Percentiles rank a stretch among this genome's conserved stretches.
Conservation (phyloP, 2,113 vertebrate genomes). For the Sphyrna mokarran region DNA sequence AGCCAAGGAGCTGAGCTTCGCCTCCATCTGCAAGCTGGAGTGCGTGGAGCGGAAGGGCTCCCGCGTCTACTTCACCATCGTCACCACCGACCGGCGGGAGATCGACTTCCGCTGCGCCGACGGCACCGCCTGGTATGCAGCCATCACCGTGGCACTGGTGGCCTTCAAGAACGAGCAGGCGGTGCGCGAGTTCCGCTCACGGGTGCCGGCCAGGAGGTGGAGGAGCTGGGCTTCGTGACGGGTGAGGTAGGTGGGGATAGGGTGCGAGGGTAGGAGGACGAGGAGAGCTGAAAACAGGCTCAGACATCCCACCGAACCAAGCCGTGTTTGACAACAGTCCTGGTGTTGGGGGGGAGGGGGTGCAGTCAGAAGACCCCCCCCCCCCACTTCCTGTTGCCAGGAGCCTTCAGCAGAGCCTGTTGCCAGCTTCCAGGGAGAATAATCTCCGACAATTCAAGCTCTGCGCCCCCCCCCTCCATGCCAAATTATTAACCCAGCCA, state of each 20-base stretch:
- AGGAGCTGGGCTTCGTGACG: background rate
- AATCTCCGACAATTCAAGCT: background rate
- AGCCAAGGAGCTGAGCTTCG: constrained; percentile 81
- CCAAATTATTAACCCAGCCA: background rate
- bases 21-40: constrained; percentile 83
- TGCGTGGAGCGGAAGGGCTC: constrained; percentile 90
- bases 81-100: constrained; percentile 86
- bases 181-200: constrained; percentile 77
- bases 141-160: constrained; percentile 90
- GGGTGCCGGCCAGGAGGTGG: constrained; percentile 51
- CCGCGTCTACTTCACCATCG: constrained; percentile 94
- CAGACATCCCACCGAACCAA: background rate
- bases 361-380: background rate
- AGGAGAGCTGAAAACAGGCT: background rate
- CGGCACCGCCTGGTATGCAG: constrained; percentile 85
- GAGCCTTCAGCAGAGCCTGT: background rate
- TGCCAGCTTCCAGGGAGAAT: background rate
- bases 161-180: constrained; percentile 90
- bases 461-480: background rate
- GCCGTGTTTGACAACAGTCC: background rate
- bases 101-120: constrained; percentile 88
- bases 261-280: too few species aligned
- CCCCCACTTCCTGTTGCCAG: background rate
- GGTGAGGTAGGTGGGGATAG: fast-evolving
- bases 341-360: background rate